These are phyloP conservation scores for Microcebus jonahi DNA, from an alignment of 2,113 vertebrate genomes.

Conservation along the genomic window DNA sequence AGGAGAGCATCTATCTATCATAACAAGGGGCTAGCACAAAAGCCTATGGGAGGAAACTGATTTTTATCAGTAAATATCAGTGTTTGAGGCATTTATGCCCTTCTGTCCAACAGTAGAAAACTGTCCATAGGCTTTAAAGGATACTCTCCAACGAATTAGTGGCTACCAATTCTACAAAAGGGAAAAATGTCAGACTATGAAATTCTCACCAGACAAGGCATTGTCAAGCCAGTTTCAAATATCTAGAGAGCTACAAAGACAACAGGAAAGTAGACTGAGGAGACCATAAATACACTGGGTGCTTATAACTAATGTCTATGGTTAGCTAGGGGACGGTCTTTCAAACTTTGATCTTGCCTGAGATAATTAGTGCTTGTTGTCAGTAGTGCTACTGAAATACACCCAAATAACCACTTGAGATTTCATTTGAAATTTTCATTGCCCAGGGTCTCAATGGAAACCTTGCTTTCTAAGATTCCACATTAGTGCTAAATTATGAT, in stretches of 20 bases:
- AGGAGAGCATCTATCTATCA: background rate
- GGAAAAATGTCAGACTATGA: conserved; percentile 5
- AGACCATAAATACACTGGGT: background rate
- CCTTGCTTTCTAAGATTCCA: background rate
- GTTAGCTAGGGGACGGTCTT: background rate
- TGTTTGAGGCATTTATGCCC: background rate
- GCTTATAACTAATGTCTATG: background rate
- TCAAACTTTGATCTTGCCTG: background rate
- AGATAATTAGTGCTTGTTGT: background rate
- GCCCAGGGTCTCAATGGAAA: background rate
- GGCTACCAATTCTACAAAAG: background rate
- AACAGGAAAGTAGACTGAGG: background rate
- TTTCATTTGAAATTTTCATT: background rate
- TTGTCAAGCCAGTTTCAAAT: background rate
- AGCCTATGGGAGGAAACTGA: background rate
- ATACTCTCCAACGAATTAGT: background rate
- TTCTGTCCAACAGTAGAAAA: background rate
- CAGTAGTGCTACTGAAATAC: background rate
- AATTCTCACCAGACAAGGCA: background rate
- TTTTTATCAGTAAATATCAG: background rate
- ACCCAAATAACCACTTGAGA: background rate
- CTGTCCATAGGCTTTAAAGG: background rate
- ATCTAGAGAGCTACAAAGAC: background rate
- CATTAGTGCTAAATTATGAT: background rate
- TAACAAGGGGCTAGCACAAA: background rate